These are phyloP conservation scores for Cynopterus brachyotis DNA, from an alignment of 2,113 vertebrate genomes.

Conservation along the genomic window DNA sequence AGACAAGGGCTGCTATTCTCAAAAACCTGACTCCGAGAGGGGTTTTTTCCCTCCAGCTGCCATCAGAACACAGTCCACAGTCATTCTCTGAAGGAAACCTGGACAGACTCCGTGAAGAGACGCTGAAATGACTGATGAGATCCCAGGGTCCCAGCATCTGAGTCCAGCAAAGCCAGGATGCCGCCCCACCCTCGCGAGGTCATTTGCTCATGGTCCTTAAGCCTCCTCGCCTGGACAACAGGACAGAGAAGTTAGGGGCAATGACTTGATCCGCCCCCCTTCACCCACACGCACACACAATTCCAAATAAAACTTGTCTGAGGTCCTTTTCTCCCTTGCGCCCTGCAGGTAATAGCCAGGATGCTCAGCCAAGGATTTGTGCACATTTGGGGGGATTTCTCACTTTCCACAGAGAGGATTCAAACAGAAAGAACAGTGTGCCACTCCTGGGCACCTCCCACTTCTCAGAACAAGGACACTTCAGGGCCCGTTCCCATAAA, in stretches of 20 bases:
- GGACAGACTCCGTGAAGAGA: neutral
- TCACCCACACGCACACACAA: no score
- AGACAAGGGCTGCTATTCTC: neutral
- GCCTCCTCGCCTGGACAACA: neutral
- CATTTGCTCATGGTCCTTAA: neutral
- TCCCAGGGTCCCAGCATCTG: neutral
- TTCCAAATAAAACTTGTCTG: neutral
- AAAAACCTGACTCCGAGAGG: neutral
- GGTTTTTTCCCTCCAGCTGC: neutral
- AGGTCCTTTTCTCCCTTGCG: neutral
- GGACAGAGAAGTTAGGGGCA: neutral
- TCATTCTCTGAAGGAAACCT: neutral
- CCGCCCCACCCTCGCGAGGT: neutral
- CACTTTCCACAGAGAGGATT: neutral
- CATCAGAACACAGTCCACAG: neutral
- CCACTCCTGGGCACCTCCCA: neutral
- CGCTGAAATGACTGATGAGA: neutral
- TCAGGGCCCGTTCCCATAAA: neutral
- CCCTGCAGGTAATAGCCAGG: neutral
- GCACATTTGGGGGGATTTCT: neutral
- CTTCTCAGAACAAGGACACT: neutral
- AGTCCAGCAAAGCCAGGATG: neutral
- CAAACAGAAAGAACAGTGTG: neutral
- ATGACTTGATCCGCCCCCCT: rapidly evolving
- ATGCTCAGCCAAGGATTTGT: neutral